Base-by-base conservation (phyloP, 2,797 vertebrate species). In the Spatula versicolor region DNA sequence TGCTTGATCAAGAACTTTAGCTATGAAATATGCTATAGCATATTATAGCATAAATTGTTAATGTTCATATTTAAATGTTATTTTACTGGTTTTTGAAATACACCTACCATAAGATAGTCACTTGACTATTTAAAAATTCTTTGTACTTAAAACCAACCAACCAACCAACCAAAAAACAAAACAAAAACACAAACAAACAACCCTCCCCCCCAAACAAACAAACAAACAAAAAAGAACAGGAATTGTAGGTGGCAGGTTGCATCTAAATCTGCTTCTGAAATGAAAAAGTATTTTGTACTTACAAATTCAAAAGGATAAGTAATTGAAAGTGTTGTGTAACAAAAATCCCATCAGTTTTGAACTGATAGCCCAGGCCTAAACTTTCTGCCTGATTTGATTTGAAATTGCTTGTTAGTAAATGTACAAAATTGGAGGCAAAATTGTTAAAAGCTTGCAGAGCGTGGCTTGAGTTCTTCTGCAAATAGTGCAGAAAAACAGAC, bases 401-500 rank as follows among this genome's bases (percentile, higher is more conserved):
- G 43, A 86, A 96, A 83, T 76, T 89, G 45, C 28, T 19, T 55
- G 41, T 66, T 35, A 68, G 46, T 74, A 89, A 86, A 75, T 26
- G 6, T 48, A 45, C 19, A 73, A 41, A 95, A 93, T 1, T 74
- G 37, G 23, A 48, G 54, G 9, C 13, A 79, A 88, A 92, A 67
- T 39, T 88, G n/a, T 92, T 84, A 73, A 90, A 74, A 74, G 15
- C 13, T 77, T 2, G 0, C 18, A 35, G 22, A 80, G 1, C 10
- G 43, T 66, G 52, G 9, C 54, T 92, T 82, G n/a, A 76, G 10
- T 33, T 88, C 43, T 76, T 86, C 33, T 73, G 16, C 41, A 45
- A 84, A 30, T 76, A 76, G 67, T 88, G 23, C 52, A 95, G 92
- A 69, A 92, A 96, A 96, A 85, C 64, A 64, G n/a, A 67, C 20